A percentile compares a stretch with the other conserved stretches of the same genome.
Evolutionary conservation across 2,888 invertebrate species (phyloP).

Genomic region (Pristionchus japonicus): DNA sequence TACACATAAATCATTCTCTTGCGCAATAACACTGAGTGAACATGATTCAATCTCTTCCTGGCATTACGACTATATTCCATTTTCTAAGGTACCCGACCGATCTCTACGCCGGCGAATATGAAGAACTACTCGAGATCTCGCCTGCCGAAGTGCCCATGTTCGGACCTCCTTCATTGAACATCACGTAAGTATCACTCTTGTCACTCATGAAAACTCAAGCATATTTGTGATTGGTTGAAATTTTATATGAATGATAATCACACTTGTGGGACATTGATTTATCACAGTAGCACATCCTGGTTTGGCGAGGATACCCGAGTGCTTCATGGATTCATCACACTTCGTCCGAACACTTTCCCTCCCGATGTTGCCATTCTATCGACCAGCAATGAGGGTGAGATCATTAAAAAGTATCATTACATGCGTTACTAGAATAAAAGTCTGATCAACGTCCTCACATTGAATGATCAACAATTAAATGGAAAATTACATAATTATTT

Average conservation of each 20-base stretch:
- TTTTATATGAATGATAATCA: background rate
- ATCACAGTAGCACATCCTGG: constrained; percentile 68
- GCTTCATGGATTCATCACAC: constrained; percentile 72
- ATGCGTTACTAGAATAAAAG: no score
- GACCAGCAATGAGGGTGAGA: constrained; percentile 71
- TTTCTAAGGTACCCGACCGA: constrained; percentile 73
- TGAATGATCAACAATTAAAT: no score
- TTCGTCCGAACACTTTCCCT: constrained; percentile 73
- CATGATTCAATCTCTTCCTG: no score
- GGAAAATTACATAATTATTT: background rate
- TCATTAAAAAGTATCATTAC: background rate
- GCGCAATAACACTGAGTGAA: no score
- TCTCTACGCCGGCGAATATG: constrained; percentile 68
- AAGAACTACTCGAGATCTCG: constrained; percentile 71
- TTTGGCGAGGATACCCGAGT: constrained; percentile 68
- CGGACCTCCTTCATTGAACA: constrained; percentile 74
- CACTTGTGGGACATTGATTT: no score
- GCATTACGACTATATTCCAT: no score
- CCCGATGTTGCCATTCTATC: constrained; percentile 73
- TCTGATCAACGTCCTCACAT: no score
- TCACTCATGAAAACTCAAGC: background rate
- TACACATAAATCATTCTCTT: no score
- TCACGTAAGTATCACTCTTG: constrained; percentile 70
- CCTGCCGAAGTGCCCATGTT: constrained; percentile 75
- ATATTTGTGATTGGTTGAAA: background rate